Base-by-base conservation (phyloP, 1,140 invertebrate genomes). In the Lerema accius region DNA sequence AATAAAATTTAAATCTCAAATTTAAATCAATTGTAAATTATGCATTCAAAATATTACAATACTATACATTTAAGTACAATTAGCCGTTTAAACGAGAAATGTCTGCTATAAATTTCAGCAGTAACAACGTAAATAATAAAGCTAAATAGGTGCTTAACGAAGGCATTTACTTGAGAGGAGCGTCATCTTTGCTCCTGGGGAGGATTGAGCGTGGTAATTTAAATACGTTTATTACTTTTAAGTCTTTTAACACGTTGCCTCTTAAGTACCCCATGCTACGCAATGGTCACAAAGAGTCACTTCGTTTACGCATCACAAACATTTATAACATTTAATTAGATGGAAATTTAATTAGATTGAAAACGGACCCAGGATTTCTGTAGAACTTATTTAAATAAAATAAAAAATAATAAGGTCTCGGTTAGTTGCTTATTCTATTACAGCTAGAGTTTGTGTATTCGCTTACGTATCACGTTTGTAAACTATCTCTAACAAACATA, bases 81-180 rank as follows among this genome's bases (percentile, higher is more conserved):
- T 53, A 53, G 35, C 16, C 15, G 32, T 40, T 17, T 53, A 53
- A 42, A 53, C 37, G 39, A 42, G 17, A 39, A 53, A 53, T 40
- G 50, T 40, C 50, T 53, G 35, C 37, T 39, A 53, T 53, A 26
- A 53, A 53, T 40, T 40, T 53, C 6, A 11, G 4, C 10, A 11
- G 16, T 43, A 56, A 43, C 23, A 28, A 43, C 51, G 11, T 43
- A 56, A 56, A 56, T 56, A 56, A 43, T 56, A 56, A 56, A 56
- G 51, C 39, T 56, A 40, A 56, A 56, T 43, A 43, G 37, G 39
- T 55, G 39, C 51, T 55, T 43, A 55, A 55, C 50, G 37, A 55
- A 55, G 50, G 50, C 37, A 55, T 55, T 55, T 56, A 56, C 39
- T 28, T 32, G 28, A 32, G 28, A 32, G 35, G 3, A 56, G 51